Conservation (phyloP, 2,888 invertebrate species). For the Cyclophora punctaria region DNA sequence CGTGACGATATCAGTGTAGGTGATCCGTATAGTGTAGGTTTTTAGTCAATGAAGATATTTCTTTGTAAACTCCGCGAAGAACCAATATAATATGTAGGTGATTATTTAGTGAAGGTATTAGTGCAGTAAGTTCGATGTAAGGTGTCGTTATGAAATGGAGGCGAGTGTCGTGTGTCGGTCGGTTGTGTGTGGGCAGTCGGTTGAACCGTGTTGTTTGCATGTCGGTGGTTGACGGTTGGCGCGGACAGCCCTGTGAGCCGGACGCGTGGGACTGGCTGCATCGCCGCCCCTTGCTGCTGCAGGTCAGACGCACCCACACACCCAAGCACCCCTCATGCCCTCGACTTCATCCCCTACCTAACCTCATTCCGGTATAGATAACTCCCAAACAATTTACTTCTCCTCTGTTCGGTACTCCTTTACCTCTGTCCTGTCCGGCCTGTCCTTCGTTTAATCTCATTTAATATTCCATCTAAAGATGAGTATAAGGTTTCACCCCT, state of each 20-base stretch:
- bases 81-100: too few relatives aligned
- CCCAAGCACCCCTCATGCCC: slow-evolving; percentile 11
- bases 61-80: too few relatives aligned
- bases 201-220: slow-evolving; percentile 67
- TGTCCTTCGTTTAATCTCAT: too few relatives aligned
- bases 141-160: slow-evolving; percentile 23
- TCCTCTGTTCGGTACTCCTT: too few relatives aligned
- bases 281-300: slow-evolving; percentile 87
- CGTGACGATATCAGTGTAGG: too few relatives aligned
- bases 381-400: too few relatives aligned
- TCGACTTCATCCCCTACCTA: slow-evolving; percentile 8
- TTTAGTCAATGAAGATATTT: too few relatives aligned
- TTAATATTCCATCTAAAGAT: too few relatives aligned
- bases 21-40: too few relatives aligned
- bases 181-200: slow-evolving; percentile 31
- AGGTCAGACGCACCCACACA: slow-evolving; percentile 77
- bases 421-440: too few relatives aligned
- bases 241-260: slow-evolving; percentile 63
- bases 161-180: slow-evolving; percentile 7
- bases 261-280: slow-evolving; percentile 75
- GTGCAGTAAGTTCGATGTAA: not conserved
- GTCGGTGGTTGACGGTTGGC: slow-evolving; percentile 67
- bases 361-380: slow-evolving; percentile 5
- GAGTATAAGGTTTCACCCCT: too few relatives aligned
- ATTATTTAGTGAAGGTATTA: not conserved